Evolutionary conservation across 1,140 invertebrate genomes (phyloP), one percentile per base, ranked within the genome.

Genomic region (Homarus americanus): DNA sequence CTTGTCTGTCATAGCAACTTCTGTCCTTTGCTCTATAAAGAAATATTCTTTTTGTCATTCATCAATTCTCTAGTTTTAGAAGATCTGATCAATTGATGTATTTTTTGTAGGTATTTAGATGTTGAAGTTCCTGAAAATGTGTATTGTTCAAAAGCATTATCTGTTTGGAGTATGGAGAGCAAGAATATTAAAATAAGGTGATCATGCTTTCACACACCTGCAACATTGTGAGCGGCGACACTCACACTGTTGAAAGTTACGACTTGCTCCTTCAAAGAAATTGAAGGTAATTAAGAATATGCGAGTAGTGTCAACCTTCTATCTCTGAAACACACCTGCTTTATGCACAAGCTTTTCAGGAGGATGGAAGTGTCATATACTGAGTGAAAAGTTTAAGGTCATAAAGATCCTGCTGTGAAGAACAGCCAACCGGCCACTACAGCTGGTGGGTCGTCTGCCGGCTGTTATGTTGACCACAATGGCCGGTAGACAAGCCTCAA

Each of bases 361-460:
- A 49, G 40, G 69, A 73, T 89, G 69, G 87, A 82, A 83, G 40
- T 82, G 58, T 44, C n/a, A n/a, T 53, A 72, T 89, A 82, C 34
- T 73, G 41, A 49, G 28, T 38, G n/a, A 36, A 82, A 44, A 36
- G 38, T 36, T 83, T 89, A 63, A 40, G 40, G 32, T 40, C 40
- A 72, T 72, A 82, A 82, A 82, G 66, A 89, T 89, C 69, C 87
- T 73, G 80, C 41, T 89, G 63, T 82, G 79, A 53, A 82, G 69
- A 82, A 89, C 36, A 83, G 80, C 80, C 69, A 89, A 66, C 87
- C 80, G 40, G 78, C 58, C 34, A 82, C 87, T 89, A 83, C 79
- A 82, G 87, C 80, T 58, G 75, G 75, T 66, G 78, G 79, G 69
- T 41, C 82, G 38, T 53, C 83, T 79, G 40, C 9, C 87, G 24